phyloP scores from a whole-genome alignment of 2,888 invertebrate genomes.

The Apomyelois bistriatella region DNA sequence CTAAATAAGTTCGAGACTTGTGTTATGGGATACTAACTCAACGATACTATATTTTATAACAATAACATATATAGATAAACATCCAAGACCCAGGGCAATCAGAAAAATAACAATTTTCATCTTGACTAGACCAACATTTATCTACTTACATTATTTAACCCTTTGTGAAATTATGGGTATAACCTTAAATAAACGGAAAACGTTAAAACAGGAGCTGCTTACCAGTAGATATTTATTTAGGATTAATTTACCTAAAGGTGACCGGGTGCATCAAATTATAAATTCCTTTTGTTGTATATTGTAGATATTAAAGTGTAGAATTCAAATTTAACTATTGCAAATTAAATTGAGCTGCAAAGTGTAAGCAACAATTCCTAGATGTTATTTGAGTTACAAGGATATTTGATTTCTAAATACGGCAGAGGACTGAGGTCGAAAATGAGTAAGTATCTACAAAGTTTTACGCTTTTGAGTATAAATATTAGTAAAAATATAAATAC shows the following conservation, averaged over 20 bases:
- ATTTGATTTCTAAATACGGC: constrained; percentile 18
- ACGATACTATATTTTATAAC: too few relatives aligned
- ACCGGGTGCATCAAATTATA: constrained; percentile 12
- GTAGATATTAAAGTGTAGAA: constrained; percentile 38
- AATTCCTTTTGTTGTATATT: too few relatives aligned
- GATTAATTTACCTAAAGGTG: neutral
- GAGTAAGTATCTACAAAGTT: too few relatives aligned
- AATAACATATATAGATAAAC: too few relatives aligned
- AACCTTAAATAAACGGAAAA: neutral
- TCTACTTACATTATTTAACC: too few relatives aligned
- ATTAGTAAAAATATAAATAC: too few relatives aligned
- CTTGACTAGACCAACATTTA: too few relatives aligned
- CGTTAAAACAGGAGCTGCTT: neutral
- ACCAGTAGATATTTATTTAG: constrained; percentile 8
- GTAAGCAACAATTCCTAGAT: constrained; percentile 52
- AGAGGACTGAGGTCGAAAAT: neutral
- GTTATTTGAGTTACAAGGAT: constrained; percentile 27
- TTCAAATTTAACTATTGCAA: constrained; percentile 59
- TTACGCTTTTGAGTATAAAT: too few relatives aligned
- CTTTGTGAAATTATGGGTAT: neutral
- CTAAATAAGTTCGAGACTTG: too few relatives aligned
- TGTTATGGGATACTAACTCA: too few relatives aligned
- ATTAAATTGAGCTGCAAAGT: constrained; percentile 55
- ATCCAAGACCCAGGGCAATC: too few relatives aligned
- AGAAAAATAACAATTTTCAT: too few relatives aligned